Evolutionary conservation across 2,888 invertebrate genomes (phyloP).

Genomic region (Protula sp.): DNA sequence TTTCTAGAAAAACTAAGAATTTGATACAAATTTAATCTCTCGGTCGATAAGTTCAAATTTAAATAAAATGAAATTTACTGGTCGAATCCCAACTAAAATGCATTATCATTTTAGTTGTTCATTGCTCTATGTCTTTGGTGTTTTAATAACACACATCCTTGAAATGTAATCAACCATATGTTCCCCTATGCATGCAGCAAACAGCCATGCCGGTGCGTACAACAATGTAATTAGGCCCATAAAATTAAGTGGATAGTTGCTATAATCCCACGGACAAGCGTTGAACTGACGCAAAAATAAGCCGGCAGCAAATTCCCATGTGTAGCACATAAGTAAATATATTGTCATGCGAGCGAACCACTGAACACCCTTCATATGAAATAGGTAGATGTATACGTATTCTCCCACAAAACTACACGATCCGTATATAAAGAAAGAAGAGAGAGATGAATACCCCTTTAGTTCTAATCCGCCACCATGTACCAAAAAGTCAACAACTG

Average conservation of each 20-base stretch:
- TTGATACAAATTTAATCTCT: no score
- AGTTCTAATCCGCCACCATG: slow-evolving; percentile 28
- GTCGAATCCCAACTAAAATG: no score
- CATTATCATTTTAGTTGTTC: no score
- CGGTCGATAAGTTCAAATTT: no score
- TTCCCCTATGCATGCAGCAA: no score
- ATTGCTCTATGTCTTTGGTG: no score
- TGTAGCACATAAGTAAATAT: slow-evolving; percentile 47
- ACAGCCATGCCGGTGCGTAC: slow-evolving; percentile 55
- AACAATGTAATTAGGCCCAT: slow-evolving; percentile 56
- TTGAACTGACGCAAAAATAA: slow-evolving; percentile 50
- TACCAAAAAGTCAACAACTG: slow-evolving; percentile 52
- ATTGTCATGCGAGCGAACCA: slow-evolving; percentile 45
- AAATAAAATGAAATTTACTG: no score
- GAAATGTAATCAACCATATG: no score
- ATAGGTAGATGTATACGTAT: slow-evolving; percentile 33
- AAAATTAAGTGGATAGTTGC: slow-evolving; percentile 53
- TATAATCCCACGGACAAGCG: slow-evolving; percentile 58
- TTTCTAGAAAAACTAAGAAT: no score
- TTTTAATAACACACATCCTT: no score
- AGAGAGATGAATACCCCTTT: slow-evolving; percentile 54
- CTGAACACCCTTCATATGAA: slow-evolving; percentile 36
- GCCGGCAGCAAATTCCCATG: slow-evolving; percentile 55
- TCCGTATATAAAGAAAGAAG: slow-evolving; percentile 56
- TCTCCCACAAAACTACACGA: slow-evolving; percentile 53